Percentiles rank a stretch among this genome's conserved stretches.
phyloP scores from a whole-genome alignment of 2,113 vertebrate species.

The Rostratula benghalensis region DNA sequence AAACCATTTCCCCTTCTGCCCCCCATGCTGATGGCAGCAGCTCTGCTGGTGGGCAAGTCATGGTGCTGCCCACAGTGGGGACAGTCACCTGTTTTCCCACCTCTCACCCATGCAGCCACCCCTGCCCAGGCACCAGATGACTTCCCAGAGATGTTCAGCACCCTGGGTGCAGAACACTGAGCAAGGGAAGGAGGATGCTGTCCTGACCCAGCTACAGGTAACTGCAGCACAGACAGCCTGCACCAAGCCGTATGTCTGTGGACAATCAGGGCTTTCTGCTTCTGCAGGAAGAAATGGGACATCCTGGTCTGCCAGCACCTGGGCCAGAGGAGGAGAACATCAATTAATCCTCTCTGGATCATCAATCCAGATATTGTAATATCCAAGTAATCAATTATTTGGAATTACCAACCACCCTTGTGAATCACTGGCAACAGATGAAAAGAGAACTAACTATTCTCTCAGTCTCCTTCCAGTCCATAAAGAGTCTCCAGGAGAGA shows the following conservation, averaged over 20 bases:
- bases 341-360: neutral
- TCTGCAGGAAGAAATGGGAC: neutral
- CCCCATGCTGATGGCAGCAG: neutral
- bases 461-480: too few relatives aligned
- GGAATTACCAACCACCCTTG: neutral
- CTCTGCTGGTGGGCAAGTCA: rapidly evolving
- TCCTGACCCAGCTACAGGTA: rapidly evolving
- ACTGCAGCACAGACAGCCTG: neutral
- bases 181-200: neutral
- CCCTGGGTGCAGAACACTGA: neutral
- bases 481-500: too few relatives aligned
- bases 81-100: neutral
- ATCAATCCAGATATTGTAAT: too few relatives aligned
- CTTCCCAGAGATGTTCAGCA: neutral
- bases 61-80: neutral
- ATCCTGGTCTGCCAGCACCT: rapidly evolving
- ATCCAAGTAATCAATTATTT: too few relatives aligned
- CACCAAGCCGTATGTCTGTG: rapidly evolving
- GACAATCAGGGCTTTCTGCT: neutral
- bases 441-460: neutral
- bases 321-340: neutral
- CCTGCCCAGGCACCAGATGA: rapidly evolving
- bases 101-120: rapidly evolving
- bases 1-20: neutral
- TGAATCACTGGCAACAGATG: neutral